Evolutionary conservation across 2,797 vertebrate genomes (phyloP).

Genomic region (Cyprinella venusta): DNA sequence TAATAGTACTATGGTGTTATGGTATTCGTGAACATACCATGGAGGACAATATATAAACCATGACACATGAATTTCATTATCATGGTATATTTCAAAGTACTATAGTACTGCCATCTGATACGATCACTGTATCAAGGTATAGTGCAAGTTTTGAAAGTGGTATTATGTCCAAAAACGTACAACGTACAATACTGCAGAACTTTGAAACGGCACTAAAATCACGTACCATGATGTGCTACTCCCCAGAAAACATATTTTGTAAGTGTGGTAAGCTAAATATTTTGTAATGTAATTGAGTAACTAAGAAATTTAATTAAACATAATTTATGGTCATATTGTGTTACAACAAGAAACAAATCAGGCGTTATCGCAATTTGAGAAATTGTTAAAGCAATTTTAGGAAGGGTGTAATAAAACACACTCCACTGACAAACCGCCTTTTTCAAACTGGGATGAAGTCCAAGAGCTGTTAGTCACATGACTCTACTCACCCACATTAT

Average conservation of each 20-base stretch:
- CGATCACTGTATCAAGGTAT: not conserved
- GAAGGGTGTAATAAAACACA: slow-evolving; percentile 30
- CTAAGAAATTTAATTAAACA: slow-evolving; percentile 9
- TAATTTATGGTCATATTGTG: slow-evolving; percentile 13
- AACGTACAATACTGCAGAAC: not conserved
- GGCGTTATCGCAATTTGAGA: slow-evolving; percentile 17
- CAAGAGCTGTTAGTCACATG: slow-evolving; percentile 38
- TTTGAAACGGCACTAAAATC: not conserved
- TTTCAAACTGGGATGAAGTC: slow-evolving; percentile 44
- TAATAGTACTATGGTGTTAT: not conserved
- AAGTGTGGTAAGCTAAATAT: not conserved
- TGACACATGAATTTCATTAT: not conserved
- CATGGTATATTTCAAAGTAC: not conserved
- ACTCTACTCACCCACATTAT: slow-evolving; percentile 16
- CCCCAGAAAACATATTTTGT: not conserved
- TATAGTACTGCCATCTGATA: not conserved
- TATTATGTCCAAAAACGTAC: not conserved
- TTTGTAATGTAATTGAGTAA: not conserved
- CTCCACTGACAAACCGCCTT: slow-evolving; percentile 21
- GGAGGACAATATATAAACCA: not conserved
- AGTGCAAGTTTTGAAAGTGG: not conserved
- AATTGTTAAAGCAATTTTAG: slow-evolving; percentile 25
- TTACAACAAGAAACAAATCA: not conserved
- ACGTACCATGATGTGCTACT: not conserved
- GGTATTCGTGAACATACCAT: not conserved